A percentile compares a stretch with the other conserved stretches of the same genome.
phyloP scores from a whole-genome alignment of 2,113 vertebrate genomes.

The Castor canadensis region DNA sequence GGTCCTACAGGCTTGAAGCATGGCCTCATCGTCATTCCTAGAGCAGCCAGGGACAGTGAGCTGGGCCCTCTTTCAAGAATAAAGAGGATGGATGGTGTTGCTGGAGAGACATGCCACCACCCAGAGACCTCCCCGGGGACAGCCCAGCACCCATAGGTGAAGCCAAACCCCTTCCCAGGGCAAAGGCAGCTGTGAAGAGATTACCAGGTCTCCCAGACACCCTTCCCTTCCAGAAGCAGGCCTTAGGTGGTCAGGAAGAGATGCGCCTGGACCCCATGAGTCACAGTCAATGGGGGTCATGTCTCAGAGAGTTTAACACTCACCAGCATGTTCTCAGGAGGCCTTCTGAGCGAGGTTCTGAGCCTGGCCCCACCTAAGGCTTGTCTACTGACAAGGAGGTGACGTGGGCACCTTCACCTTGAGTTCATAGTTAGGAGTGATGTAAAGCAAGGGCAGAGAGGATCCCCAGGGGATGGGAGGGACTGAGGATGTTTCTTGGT shows the following conservation, averaged over 20 bases:
- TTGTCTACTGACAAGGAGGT: background rate
- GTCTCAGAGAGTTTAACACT: background rate
- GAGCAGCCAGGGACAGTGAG: rapidly evolving
- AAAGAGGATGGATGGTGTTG: too few relatives aligned
- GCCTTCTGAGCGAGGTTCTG: background rate
- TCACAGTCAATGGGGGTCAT: background rate
- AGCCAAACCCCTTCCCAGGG: background rate
- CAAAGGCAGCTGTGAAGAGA: rapidly evolving
- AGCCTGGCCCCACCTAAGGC: too few relatives aligned
- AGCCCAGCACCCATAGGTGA: too few relatives aligned
- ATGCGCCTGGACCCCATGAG: background rate
- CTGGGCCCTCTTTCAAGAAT: background rate
- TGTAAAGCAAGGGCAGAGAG: background rate
- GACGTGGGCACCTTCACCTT: rapidly evolving
- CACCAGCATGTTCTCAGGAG: background rate
- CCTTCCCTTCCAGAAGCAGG: background rate
- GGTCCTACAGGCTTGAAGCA: too few relatives aligned
- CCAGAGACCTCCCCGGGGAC: too few relatives aligned
- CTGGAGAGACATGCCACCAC: rapidly evolving
- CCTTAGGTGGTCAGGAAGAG: too few relatives aligned
- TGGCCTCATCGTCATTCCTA: rapidly evolving
- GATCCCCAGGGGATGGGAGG: background rate
- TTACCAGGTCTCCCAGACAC: background rate
- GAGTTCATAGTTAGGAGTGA: too few relatives aligned
- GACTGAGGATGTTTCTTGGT: background rate